phyloP scores from a whole-genome alignment of 1,140 invertebrate species.

The Ericerus pela region DNA sequence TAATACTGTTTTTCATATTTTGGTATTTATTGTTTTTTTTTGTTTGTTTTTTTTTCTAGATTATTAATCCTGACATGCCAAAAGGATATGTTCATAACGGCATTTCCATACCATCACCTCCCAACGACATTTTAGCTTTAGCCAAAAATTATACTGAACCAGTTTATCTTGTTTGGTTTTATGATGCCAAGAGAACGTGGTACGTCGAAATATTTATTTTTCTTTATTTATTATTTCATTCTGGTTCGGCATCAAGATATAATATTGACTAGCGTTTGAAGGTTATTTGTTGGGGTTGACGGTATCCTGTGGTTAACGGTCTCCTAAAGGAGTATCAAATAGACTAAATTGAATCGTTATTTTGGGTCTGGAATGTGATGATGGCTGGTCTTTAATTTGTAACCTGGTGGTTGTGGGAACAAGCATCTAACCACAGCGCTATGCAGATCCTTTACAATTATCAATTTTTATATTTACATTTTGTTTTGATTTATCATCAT shows the following conservation, averaged over 20 bases:
- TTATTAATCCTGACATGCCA: constrained; percentile 87
- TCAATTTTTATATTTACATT: too few species aligned
- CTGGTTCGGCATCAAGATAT: too few species aligned
- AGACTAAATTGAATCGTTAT: too few species aligned
- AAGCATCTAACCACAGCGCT: too few species aligned
- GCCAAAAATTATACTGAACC: constrained; percentile 61
- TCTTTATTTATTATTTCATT: too few species aligned
- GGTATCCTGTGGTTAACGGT: too few species aligned
- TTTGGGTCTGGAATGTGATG: too few species aligned
- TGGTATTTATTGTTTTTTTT: constrained; percentile 13
- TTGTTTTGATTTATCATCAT: not conserved
- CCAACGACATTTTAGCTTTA: constrained; percentile 72
- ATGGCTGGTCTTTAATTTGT: too few species aligned
- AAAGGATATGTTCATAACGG: constrained; percentile 82
- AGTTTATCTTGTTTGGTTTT: constrained; percentile 84
- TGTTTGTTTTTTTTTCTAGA: constrained; percentile 37
- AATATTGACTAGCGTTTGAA: too few species aligned
- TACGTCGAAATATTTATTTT: constrained; percentile 31
- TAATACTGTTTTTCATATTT: constrained; percentile 8
- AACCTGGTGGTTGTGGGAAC: too few species aligned
- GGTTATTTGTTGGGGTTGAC: too few species aligned
- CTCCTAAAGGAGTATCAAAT: too few species aligned
- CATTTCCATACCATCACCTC: constrained; percentile 82
- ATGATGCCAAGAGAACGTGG: constrained; percentile 90
- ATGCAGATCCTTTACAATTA: not conserved